Base-by-base conservation (phyloP, 1,140 invertebrate genomes). In the Achatina immaculata region DNA sequence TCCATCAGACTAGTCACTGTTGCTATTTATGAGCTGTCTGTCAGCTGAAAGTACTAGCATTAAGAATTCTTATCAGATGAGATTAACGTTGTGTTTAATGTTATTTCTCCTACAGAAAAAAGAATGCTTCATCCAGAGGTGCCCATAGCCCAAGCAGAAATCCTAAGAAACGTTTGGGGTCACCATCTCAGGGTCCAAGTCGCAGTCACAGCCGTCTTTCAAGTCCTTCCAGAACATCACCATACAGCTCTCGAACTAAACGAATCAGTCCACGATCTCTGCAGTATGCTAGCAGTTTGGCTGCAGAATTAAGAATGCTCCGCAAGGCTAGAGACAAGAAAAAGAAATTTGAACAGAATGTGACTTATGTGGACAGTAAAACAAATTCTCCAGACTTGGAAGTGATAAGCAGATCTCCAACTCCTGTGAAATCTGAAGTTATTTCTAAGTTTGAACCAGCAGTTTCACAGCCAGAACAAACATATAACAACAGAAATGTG, bases 301-400 rank as follows among this genome's bases (percentile, higher is more conserved):
- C 86, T 14, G 88, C 90, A 31, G 91, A 92, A 84, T 83, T 91
- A 31, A 90, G 88, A 78, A 92, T 91, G 77, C 88, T 88, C 82
- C 87, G 83, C 58, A 86, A 85, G 71, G 87, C 87, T 28, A 81
- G 87, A 16, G 88, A 84, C 78, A 82, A 81, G 45, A 84, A 81
- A 45, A 80, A 78, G 31, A 40, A 38, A 58, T 19, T 73, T 69
- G 82, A 65, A 9, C 65, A 77, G 21, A 62, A 72, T 66, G 19
- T 62, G 48, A 58, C 58, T 4, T 79, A 36, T 31, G n/a, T 79
- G 19, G 65, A 79, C 31, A 79, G 77, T 34, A 79, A 79, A 71
- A 71, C 77, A 45, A 71, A 65, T 51, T 79, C 73, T 62, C 82
- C 80, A 51, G 81, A 72, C 69, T 51, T 72, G 62, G 82, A 78